These are phyloP conservation scores for Xenentodon cancila DNA, from an alignment of 2,797 vertebrate genomes.

Conservation along the genomic window DNA sequence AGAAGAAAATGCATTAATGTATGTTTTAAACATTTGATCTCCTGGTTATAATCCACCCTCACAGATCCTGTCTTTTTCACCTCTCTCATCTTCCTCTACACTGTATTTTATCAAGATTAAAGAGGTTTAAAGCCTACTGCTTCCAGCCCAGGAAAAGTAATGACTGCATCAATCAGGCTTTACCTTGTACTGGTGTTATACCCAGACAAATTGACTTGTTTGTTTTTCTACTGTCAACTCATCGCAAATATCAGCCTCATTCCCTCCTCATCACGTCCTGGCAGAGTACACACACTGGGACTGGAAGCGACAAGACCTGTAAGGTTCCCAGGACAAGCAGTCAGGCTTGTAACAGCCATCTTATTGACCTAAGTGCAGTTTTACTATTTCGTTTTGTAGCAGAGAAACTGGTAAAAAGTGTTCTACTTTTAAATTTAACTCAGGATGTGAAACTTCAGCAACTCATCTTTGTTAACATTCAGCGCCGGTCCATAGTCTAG, in stretches of 20 bases:
- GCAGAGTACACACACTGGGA: conserved; percentile 31
- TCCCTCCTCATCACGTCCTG: conserved; percentile 20
- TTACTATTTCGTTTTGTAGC: conserved; percentile 44
- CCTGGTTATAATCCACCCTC: conserved; percentile 26
- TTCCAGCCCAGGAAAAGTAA: conserved; percentile 52
- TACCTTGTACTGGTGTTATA: conserved; percentile 52
- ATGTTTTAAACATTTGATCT: not conserved
- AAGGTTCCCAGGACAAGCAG: conserved; percentile 24
- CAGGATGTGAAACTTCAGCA: conserved; percentile 50
- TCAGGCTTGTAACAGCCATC: conserved; percentile 41
- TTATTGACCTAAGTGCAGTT: conserved; percentile 62
- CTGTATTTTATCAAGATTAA: conserved; percentile 71
- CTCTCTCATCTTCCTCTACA: conserved; percentile 40
- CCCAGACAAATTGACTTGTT: conserved; percentile 65
- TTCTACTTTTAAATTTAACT: conserved; percentile 58
- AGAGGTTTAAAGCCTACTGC: conserved; percentile 38
- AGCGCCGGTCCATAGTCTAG: conserved; percentile 6
- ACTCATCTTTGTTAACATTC: conserved; percentile 62
- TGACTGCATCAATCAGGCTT: conserved; percentile 72
- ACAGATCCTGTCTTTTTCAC: conserved; percentile 45
- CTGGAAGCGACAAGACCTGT: conserved; percentile 32
- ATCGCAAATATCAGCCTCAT: conserved; percentile 34
- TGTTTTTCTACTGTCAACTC: conserved; percentile 58
- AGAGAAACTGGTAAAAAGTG: conserved; percentile 26
- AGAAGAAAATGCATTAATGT: not conserved